A percentile compares a stretch with the other conserved stretches of the same genome.
Evolutionary conservation across 64 coral and sea anemone genomes (phyloP).

Genomic region (Montipora cactus): DNA sequence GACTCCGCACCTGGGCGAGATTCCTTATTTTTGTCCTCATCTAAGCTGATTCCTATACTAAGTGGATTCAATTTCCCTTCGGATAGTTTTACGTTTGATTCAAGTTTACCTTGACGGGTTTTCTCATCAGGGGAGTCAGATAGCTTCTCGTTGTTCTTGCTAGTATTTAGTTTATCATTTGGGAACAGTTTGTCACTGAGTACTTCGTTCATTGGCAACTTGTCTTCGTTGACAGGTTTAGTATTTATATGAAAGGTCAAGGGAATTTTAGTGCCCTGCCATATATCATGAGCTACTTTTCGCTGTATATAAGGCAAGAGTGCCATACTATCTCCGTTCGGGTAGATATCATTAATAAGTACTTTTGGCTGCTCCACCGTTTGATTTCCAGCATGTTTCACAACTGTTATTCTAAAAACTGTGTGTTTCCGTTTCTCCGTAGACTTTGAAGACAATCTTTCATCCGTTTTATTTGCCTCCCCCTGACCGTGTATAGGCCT

Average conservation of each 20-base stretch:
- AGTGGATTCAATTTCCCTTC: neutral
- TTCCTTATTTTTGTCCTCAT: conserved; percentile 12
- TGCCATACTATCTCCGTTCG: neutral
- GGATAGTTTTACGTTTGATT: neutral
- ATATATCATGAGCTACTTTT: neutral
- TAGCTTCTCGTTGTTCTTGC: neutral
- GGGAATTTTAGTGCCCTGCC: neutral
- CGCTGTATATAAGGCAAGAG: neutral
- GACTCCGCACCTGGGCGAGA: neutral
- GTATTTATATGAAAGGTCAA: neutral
- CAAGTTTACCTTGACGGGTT: neutral
- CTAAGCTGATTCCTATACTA: conserved; percentile 13
- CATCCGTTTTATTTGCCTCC: neutral
- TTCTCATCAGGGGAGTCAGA: neutral
- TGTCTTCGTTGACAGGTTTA: neutral
- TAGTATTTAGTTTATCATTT: neutral
- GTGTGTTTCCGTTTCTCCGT: neutral
- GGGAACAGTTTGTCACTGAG: neutral
- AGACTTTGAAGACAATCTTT: neutral
- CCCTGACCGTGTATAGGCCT: conserved; percentile 9
- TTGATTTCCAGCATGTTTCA: conserved; percentile 2
- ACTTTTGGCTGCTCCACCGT: neutral
- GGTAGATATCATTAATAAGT: neutral
- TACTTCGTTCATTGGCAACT: neutral
- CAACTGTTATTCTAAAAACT: neutral